Evolutionary conservation across 37 sponge, comb jelly and placozoan species (phyloP), one percentile per base, ranked within the genome.

Genomic region (Agelas oroides): DNA sequence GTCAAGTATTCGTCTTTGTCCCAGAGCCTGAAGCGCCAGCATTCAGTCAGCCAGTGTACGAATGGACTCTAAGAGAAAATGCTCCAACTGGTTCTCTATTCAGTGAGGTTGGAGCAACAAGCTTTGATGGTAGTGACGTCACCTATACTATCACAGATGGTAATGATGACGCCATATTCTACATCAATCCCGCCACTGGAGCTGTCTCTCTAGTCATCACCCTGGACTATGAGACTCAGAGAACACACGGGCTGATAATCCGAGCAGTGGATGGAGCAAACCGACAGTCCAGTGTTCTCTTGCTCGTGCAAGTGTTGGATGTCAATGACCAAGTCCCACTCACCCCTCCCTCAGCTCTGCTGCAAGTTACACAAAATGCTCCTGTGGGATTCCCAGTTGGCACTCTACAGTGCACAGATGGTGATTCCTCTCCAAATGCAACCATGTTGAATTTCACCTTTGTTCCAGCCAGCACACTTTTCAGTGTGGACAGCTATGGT

Each of bases 321-420:
- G 78, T 70, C 12, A 77, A 82, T 82, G 89, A 83, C 57, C 65
- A 89, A 59, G 62, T 76, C 21, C 89, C 89, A 31, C 69, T 75
- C 24, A 87, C 78, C 35, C 84, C 92, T 31, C 93, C 89, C 0
- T 88, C 89, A 17, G 93, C 86, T 23, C 55, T 53, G 19, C 46
- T 87, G 53, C 53, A 39, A 20, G 77, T 89, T 19, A 39, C 18
- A 14, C 89, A 88, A 21, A 65, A 65, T 39, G 38, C 61, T 19
- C 76, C 75, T 15, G 53, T 87, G 23, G 82, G 82, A 11, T 71
- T 53, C 20, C 93, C 93, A 18, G 40, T 93, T 71, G 89, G 82
- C 1, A 41, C 20, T 16, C 71, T 93, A 0, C 37, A 69, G 20
- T 88, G 89, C 57, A 41, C 82, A 35, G 88, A 88, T 65, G 65